Evolutionary conservation across 2,113 vertebrate genomes (phyloP).

Genomic region (Centropus bengalensis): DNA sequence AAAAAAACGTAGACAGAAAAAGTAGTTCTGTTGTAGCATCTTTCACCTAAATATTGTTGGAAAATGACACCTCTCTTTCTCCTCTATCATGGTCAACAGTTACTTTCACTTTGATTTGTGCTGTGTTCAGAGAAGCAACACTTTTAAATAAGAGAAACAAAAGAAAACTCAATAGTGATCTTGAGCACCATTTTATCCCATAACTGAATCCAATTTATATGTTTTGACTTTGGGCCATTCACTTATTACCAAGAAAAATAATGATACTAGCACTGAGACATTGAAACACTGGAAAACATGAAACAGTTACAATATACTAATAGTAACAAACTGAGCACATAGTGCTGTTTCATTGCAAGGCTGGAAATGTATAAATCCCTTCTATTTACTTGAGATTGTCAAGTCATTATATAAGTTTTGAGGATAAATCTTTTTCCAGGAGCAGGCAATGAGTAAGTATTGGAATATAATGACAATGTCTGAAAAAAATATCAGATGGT

Average conservation of each 20-base stretch:
- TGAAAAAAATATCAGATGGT: not conserved
- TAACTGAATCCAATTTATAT: not conserved
- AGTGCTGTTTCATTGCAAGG: not conserved
- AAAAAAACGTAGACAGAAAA: not conserved
- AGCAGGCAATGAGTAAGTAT: not conserved
- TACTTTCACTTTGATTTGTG: not conserved
- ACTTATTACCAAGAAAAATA: not conserved
- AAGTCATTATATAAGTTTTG: not conserved
- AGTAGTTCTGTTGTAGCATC: not conserved
- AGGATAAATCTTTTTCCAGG: not conserved
- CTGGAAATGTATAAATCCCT: not conserved
- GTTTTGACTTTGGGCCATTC: not conserved
- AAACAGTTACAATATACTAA: not conserved
- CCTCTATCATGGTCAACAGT: not conserved
- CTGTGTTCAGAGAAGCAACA: not conserved
- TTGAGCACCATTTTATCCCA: not conserved
- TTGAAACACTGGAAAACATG: not conserved
- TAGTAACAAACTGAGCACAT: fast-evolving
- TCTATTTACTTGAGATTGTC: not conserved
- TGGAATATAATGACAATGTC: not conserved
- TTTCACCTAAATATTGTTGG: not conserved
- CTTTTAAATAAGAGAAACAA: not conserved
- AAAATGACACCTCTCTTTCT: not conserved
- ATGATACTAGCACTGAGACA: not conserved
- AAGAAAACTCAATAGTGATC: not conserved